Evolutionary conservation across 1,140 invertebrate species (phyloP).

Genomic region (Pseudomyrmex concolor): DNA sequence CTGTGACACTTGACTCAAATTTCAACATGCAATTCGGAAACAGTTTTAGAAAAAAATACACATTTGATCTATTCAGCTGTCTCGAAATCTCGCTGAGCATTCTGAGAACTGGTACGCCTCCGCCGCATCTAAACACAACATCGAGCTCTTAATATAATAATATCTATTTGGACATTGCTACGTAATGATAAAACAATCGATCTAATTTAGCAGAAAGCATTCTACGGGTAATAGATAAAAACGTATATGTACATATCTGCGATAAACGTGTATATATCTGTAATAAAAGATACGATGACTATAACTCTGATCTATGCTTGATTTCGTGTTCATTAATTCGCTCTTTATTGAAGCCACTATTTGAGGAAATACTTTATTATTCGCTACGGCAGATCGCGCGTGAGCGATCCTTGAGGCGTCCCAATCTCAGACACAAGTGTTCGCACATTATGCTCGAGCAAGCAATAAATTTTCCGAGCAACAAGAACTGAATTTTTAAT

Average conservation of each 20-base stretch:
- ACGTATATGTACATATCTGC: constrained; percentile 49
- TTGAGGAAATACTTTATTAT: constrained; percentile 55
- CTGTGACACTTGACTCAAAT: neutral
- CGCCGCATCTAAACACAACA: constrained; percentile 70
- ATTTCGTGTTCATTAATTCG: constrained; percentile 53
- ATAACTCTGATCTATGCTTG: constrained; percentile 65
- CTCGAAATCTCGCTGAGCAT: constrained; percentile 26
- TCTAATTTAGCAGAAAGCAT: constrained; percentile 66
- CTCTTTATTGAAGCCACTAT: constrained; percentile 63
- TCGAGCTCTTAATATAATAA: constrained; percentile 68
- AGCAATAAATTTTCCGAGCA: constrained; percentile 60
- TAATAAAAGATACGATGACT: constrained; percentile 61
- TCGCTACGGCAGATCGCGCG: constrained; percentile 42
- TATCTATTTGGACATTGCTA: constrained; percentile 68
- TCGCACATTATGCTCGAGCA: neutral
- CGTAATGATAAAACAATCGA: constrained; percentile 61
- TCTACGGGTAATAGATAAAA: constrained; percentile 62
- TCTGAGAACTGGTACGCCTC: constrained; percentile 64
- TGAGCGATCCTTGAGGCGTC: constrained; percentile 61
- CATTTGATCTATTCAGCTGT: neutral
- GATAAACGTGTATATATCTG: constrained; percentile 63
- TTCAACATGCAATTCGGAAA: neutral
- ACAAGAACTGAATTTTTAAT: constrained; percentile 26
- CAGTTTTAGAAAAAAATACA: neutral
- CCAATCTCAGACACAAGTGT: constrained; percentile 60